A percentile compares a stretch with the other conserved stretches of the same genome.
Conservation (phyloP, 2,888 invertebrate species). For the Dromius quadrimaculatus region DNA sequence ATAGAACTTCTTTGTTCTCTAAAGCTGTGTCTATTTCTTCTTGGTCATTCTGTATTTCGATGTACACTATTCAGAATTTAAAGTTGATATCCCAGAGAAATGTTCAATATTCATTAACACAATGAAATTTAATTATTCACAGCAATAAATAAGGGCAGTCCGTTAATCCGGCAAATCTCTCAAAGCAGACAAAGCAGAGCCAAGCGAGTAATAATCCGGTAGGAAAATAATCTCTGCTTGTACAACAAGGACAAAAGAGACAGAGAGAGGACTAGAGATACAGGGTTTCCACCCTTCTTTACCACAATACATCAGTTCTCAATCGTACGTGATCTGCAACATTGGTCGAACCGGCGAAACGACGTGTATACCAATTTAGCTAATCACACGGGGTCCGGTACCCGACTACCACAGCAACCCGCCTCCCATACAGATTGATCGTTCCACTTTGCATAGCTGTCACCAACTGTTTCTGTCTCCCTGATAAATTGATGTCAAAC, state of each 20-base stretch:
- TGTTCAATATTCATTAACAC: not conserved
- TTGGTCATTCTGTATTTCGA: not conserved
- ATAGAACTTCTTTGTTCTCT: too few species aligned
- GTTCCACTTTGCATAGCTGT: slow-evolving; percentile 51
- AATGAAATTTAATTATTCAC: not conserved
- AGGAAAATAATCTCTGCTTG: not conserved
- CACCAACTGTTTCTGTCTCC: too few species aligned
- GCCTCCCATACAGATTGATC: slow-evolving; percentile 38
- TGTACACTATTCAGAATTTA: not conserved
- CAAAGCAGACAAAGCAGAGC: not conserved
- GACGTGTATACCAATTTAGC: slow-evolving; percentile 46
- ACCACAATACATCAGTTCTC: slow-evolving; percentile 36
- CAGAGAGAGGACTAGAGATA: not conserved
- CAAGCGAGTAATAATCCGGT: slow-evolving; percentile 11
- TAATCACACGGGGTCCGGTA: slow-evolving; percentile 41
- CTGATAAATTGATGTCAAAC: too few species aligned
- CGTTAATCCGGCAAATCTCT: slow-evolving; percentile 12
- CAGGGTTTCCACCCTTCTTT: not conserved
- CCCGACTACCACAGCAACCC: slow-evolving; percentile 7
- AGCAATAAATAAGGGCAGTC: not conserved
- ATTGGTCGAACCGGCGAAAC: slow-evolving; percentile 21
- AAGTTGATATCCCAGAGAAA: too few species aligned
- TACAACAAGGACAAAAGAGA: slow-evolving; percentile 2
- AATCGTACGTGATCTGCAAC: slow-evolving; percentile 31
- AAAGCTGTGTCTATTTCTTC: too few species aligned